A percentile compares a stretch with the other conserved stretches of the same genome.
Evolutionary conservation across 2,888 invertebrate species (phyloP).

Genomic region (Pachydiplax longipennis): DNA sequence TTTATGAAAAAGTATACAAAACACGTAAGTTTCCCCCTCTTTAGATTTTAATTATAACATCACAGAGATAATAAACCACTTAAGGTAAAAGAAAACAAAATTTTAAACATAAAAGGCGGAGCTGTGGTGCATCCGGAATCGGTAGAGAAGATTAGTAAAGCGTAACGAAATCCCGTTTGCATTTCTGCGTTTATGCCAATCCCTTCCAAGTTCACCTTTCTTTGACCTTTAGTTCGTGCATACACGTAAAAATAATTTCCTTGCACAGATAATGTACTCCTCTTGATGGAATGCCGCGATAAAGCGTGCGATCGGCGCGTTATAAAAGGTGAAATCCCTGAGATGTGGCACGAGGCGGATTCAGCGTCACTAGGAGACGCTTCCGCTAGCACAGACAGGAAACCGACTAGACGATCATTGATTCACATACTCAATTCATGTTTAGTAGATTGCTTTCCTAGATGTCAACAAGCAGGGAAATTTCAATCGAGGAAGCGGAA

Average conservation of each 20-base stretch:
- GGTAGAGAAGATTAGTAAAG: not conserved
- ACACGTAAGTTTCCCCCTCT: too few species aligned
- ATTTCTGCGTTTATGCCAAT: not conserved
- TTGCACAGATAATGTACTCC: not conserved
- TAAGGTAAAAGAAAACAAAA: too few species aligned
- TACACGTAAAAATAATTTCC: not conserved
- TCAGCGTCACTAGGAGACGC: not conserved
- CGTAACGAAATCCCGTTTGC: not conserved
- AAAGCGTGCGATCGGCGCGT: not conserved
- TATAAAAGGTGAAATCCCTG: not conserved
- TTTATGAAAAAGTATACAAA: too few species aligned
- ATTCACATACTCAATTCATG: too few species aligned
- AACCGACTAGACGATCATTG: not conserved
- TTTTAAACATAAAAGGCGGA: too few species aligned
- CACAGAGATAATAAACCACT: too few species aligned
- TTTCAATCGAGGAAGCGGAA: too few species aligned
- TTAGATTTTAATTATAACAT: too few species aligned
- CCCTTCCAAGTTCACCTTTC: not conserved
- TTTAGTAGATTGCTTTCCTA: too few species aligned
- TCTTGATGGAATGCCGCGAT: not conserved
- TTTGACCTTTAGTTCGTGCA: not conserved
- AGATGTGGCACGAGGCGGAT: not conserved
- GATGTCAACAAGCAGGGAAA: too few species aligned
- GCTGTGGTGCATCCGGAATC: not conserved
- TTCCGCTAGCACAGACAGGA: not conserved